Evolutionary conservation across 1,140 invertebrate species (phyloP), one percentile per base, ranked within the genome.

Genomic region (Phenacoccus solenopsis): DNA sequence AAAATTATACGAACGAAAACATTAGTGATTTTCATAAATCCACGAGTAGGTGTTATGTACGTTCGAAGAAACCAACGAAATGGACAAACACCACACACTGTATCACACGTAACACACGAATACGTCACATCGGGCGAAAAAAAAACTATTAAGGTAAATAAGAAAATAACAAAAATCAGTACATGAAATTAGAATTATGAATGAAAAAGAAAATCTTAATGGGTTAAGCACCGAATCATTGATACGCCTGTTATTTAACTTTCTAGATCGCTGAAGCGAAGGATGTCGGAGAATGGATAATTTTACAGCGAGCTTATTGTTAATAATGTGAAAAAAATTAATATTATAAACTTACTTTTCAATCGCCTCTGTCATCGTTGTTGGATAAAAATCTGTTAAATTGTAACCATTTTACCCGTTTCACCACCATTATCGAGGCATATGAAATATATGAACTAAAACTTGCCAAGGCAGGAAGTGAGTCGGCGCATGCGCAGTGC

Each of bases 311-410:
- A n/a, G n/a, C n/a, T n/a, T n/a, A n/a, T 32, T 32, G 13, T 5
- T 7, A 32, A 32, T 32, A 20, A 59, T 59, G 56, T 20, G 56
- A 59, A 22, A 27, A 24, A 38, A 38, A 38, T 38, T 10, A 38
- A 10, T 64, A 27, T 59, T n/a, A 22, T 20, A 71, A 76, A 81
- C 80, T 82, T 75, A 82, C 81, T 81, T 79, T 74, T 82, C 81
- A 73, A 76, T 78, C 75, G 78, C 76, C 76, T 82, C 81, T 80
- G 80, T 81, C 81, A 81, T 82, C 77, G 74, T 80, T 80, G 72
- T 76, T 77, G 73, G 76, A 78, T 74, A 76, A 75, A 74, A 78
- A 77, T 73, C 76, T 74, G 77, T 78, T 79, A 81, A 77, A 79
- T 77, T 74, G 78, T 77, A 74, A 76, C 78, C 77, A 78, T 78